A percentile compares a stretch with the other conserved stretches of the same genome.
phyloP scores from a whole-genome alignment of 2,888 invertebrate species.

The Epistrophella euchroma region DNA sequence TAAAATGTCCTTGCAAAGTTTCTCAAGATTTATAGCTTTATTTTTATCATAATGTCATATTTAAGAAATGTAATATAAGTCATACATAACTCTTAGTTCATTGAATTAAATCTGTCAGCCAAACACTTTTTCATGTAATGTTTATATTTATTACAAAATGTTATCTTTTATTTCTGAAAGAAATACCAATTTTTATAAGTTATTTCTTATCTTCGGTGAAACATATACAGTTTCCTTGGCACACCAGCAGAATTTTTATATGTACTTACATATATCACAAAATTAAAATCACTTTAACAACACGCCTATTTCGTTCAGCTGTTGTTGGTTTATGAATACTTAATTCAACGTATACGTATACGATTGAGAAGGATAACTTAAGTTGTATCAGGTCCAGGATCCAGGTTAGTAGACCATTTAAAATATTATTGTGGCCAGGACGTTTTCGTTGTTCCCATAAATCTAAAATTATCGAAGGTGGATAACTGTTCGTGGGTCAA shows the following conservation, averaged over 20 bases:
- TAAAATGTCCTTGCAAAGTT: not conserved
- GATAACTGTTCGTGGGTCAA: not conserved
- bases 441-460: not conserved
- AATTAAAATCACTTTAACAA: conserved; percentile 13
- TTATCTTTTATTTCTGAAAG: not conserved
- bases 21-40: conserved; percentile 1
- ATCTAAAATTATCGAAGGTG: not conserved
- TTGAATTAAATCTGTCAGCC: conserved; percentile 6
- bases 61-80: not conserved
- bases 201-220: not conserved
- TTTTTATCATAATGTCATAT: not conserved
- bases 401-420: not conserved
- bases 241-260: conserved; percentile 1
- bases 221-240: not conserved
- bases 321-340: conserved; percentile 19
- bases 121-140: not conserved
- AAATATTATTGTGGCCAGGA: conserved; percentile 6
- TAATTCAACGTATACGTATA: not conserved
- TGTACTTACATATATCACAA: not conserved
- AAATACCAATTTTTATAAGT: conserved; percentile 6
- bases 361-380: not conserved
- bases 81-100: not conserved
- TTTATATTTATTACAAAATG: conserved; percentile 1
- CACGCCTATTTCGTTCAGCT: not conserved
- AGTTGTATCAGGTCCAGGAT: not conserved